Conservation (phyloP, 2,113 vertebrate species). For the Corythornis cristatus region DNA sequence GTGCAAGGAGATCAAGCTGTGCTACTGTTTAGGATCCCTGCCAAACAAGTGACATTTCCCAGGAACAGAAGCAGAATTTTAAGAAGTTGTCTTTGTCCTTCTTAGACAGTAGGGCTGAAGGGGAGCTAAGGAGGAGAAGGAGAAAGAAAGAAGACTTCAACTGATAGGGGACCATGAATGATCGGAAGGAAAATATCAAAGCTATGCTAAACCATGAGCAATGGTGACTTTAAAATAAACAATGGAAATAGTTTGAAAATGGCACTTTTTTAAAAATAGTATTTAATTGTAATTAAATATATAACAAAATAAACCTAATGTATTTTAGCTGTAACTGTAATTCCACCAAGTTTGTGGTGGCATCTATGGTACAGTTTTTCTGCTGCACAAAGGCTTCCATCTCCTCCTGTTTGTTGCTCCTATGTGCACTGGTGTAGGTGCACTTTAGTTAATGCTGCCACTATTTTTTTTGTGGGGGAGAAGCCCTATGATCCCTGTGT, state of each 20-base stretch:
- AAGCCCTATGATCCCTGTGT: not conserved
- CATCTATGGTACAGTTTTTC: not conserved
- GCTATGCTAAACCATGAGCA: not conserved
- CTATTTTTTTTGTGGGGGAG: not conserved
- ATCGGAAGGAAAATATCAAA: not conserved
- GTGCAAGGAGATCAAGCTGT: conserved; percentile 68
- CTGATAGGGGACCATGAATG: not conserved
- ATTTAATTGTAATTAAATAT: too few species aligned
- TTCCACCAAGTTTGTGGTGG: not conserved
- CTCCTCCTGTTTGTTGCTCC: not conserved
- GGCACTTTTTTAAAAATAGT: not conserved
- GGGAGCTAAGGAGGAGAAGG: not conserved
- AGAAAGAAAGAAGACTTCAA: not conserved
- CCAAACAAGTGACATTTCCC: conserved; percentile 77
- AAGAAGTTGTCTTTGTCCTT: conserved; percentile 73
- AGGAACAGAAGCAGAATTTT: conserved; percentile 74
- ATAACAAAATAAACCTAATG: too few species aligned
- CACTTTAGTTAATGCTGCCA: not conserved
- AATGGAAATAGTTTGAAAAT: not conserved
- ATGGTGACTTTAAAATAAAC: not conserved
- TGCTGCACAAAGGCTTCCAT: not conserved
- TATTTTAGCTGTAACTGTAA: too few species aligned
- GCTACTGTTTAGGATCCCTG: conserved; percentile 64
- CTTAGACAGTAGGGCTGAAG: conserved; percentile 61
- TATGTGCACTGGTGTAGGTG: not conserved